phyloP scores from a whole-genome alignment of 2,888 invertebrate species.

The Operophtera brumata region DNA sequence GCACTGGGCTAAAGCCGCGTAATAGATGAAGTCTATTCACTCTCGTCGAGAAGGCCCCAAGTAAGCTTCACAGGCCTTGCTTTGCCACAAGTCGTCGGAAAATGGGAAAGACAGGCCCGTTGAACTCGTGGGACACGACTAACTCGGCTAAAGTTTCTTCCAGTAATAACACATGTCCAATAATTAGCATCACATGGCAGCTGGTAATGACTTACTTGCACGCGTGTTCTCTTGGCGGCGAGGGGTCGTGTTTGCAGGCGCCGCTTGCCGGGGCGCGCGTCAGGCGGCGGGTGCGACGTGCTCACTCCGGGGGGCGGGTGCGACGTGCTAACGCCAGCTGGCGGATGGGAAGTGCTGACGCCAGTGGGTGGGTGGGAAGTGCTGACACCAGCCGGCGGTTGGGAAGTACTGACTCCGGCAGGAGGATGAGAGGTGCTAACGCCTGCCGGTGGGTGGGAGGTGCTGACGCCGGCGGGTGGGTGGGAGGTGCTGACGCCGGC shows the following conservation, averaged over 20 bases:
- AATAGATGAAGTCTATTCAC: too few relatives aligned
- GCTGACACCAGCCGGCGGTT: conserved; percentile 44
- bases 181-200: too few relatives aligned
- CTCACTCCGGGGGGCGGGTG: conserved; percentile 44
- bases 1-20: too few relatives aligned
- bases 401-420: conserved; percentile 46
- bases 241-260: conserved; percentile 66
- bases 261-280: conserved; percentile 64
- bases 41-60: too few relatives aligned
- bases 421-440: conserved; percentile 45
- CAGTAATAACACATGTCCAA: too few relatives aligned
- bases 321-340: conserved; percentile 42
- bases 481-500: conserved; percentile 49
- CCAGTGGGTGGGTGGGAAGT: conserved; percentile 39
- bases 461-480: conserved; percentile 46
- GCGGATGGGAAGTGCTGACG: conserved; percentile 40
- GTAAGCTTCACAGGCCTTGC: too few relatives aligned
- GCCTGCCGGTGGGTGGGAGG: conserved; percentile 45
- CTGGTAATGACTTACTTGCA: conserved; percentile 73
- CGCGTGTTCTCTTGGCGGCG: conserved; percentile 76
- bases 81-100: too few relatives aligned
- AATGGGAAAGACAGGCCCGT: too few relatives aligned
- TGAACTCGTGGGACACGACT: too few relatives aligned
- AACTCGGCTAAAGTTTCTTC: too few relatives aligned
- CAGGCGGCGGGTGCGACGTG: conserved; percentile 62